Conservation (phyloP, 2,113 vertebrate species). For the Myotis davidii region DNA sequence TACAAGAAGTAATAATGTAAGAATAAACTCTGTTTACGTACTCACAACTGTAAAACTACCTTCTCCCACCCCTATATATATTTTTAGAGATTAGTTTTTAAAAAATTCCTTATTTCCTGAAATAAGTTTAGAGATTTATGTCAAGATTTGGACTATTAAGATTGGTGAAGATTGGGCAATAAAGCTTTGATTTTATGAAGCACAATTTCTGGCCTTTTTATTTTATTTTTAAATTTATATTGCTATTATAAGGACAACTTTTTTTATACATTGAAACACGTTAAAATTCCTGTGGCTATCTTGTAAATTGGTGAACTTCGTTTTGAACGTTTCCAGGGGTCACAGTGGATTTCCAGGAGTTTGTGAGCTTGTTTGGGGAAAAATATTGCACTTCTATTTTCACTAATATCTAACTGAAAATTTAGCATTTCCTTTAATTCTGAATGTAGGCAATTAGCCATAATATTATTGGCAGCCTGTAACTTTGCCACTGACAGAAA, state of each 20-base stretch:
- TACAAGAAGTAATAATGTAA: neutral
- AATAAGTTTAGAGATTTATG: neutral
- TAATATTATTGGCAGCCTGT: neutral
- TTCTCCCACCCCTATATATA: neutral
- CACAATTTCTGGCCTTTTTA: neutral
- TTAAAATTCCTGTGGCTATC: neutral
- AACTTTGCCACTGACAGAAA: neutral
- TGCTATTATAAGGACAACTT: neutral
- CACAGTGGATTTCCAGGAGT: neutral
- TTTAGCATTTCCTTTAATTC: neutral
- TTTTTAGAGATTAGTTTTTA: neutral
- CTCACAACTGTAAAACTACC: neutral
- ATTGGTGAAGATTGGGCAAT: neutral
- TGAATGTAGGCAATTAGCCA: neutral
- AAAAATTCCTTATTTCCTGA: neutral
- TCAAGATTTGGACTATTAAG: neutral
- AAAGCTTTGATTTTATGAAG: neutral
- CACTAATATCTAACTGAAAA: neutral
- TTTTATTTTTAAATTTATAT: neutral
- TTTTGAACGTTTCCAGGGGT: neutral
- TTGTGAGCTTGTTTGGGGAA: neutral
- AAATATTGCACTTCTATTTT: slow-evolving; percentile 39
- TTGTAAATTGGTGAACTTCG: neutral
- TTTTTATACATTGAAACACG: neutral
- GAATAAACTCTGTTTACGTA: neutral